These are phyloP conservation scores for Thalassarche chlororhynchos DNA, from an alignment of 2,113 vertebrate species.

Conservation along the genomic window DNA sequence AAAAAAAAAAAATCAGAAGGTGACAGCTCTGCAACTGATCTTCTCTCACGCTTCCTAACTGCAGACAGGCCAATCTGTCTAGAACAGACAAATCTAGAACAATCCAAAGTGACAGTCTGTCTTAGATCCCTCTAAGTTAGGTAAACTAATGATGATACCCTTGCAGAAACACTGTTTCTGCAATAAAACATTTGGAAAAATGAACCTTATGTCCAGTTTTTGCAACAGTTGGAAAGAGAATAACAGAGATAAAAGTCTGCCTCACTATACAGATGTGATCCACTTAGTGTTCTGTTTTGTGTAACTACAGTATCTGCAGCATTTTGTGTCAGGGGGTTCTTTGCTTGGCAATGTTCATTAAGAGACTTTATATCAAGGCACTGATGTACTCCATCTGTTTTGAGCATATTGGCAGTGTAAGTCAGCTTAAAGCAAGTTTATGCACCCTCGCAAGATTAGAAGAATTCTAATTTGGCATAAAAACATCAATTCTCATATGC, in stretches of 20 bases:
- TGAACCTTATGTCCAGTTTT: background rate
- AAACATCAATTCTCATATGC: background rate
- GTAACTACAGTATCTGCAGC: background rate
- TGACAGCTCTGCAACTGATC: background rate
- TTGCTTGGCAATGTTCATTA: background rate
- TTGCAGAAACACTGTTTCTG: background rate
- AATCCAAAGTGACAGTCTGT: background rate
- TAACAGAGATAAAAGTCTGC: background rate
- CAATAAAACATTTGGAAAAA: background rate
- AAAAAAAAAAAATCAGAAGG: background rate
- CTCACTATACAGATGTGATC: background rate
- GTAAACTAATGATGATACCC: background rate
- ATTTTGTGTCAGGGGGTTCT: background rate
- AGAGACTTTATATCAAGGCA: background rate
- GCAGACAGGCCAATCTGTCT: background rate
- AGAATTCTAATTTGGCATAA: background rate
- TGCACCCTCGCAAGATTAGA: background rate
- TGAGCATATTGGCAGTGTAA: background rate
- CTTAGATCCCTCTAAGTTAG: background rate
- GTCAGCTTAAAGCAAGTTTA: conserved; percentile 22
- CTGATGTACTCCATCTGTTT: conserved; percentile 47
- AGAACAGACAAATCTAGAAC: background rate
- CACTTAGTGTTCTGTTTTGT: background rate
- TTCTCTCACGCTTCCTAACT: background rate
- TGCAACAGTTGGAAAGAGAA: background rate